Percentiles rank a stretch among this genome's conserved stretches.
These are phyloP conservation scores for Clarias gariepinus DNA, from an alignment of 2,113 vertebrate genomes.

Conservation along the genomic window DNA sequence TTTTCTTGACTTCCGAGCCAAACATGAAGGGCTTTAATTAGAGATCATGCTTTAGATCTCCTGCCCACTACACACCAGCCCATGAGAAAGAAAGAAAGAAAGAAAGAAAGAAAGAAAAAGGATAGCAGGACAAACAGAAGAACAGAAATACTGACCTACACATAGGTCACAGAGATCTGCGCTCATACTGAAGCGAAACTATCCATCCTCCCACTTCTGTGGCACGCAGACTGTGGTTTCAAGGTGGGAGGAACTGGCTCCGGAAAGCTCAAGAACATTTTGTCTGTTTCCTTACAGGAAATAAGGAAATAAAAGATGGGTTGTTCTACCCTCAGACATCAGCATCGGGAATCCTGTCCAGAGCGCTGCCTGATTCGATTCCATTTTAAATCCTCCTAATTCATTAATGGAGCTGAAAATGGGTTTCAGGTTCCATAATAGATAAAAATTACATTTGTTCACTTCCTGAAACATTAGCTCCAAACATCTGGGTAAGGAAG, in stretches of 20 bases:
- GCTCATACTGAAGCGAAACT: conserved; percentile 21
- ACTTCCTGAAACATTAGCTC: conserved; percentile 53
- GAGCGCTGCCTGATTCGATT: conserved; percentile 37
- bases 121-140: background rate
- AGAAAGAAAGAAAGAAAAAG: background rate
- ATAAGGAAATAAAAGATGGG: conserved; percentile 56
- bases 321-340: conserved; percentile 49
- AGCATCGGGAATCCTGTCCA: conserved; percentile 20
- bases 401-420: conserved; percentile 55
- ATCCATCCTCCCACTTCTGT: conserved; percentile 38
- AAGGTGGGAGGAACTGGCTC: conserved; percentile 53
- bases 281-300: conserved; percentile 55
- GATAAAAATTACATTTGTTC: conserved; percentile 48
- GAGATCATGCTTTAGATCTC: conserved; percentile 35
- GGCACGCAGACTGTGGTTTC: conserved; percentile 50
- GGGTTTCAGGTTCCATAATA: conserved; percentile 52
- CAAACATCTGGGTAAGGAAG: conserved; percentile 34
- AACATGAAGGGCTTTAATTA: conserved; percentile 50
- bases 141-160: background rate
- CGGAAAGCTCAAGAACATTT: conserved; percentile 49
- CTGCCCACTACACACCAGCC: conserved; percentile 37
- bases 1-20: conserved; percentile 45
- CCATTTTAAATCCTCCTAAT: conserved; percentile 50
- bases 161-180: conserved; percentile 9
- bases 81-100: background rate